These are phyloP conservation scores for cattle (Bos taurus) DNA, from an alignment of 2,113 vertebrate species.

Conservation along the genomic window ARS-UCD2.0 NC_037355.1:28979501-28980000, in stretches of 20 bases:
- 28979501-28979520: not conserved
- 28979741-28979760: not conserved
- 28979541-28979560: not conserved
- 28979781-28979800: not conserved
- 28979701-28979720: not conserved
- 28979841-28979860: not conserved
- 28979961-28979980: not conserved
- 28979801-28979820: not conserved
- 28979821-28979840: not conserved
- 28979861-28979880: not conserved
- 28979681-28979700: not conserved
- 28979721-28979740: not conserved
- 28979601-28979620: not conserved
- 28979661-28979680: not conserved
- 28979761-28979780: not conserved
- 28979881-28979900: not conserved
- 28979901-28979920: not conserved
- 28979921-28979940: not conserved
- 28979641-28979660: not conserved
- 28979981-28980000: not conserved
- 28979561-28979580: not conserved
- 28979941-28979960: not conserved
- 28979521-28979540: not conserved
- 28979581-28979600: not conserved
- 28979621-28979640: not conserved